Evolutionary conservation across 1,140 invertebrate genomes (phyloP).

Genomic region (Episyrphus balteatus): DNA sequence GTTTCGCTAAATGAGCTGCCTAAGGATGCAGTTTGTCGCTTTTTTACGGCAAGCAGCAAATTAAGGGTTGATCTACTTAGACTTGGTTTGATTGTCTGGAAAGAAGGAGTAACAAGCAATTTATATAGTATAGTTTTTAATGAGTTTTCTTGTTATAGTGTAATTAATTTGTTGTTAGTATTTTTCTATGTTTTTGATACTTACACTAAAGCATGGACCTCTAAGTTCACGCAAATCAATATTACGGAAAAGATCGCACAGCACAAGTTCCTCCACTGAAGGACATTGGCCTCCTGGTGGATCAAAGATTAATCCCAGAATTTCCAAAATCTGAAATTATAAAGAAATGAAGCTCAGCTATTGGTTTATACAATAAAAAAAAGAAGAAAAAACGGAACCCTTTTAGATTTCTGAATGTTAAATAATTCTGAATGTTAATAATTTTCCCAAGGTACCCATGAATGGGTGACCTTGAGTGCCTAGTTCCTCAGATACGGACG

Average conservation of each 20-base stretch:
- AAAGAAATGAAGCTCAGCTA: neutral
- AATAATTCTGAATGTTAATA: constrained; percentile 15
- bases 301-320: constrained; percentile 72
- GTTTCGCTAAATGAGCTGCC: constrained; percentile 34
- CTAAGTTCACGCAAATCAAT: constrained; percentile 79
- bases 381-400: neutral
- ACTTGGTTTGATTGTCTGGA: constrained; percentile 36
- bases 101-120: neutral
- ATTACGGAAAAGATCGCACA: constrained; percentile 74
- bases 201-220: constrained; percentile 47
- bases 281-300: constrained; percentile 51
- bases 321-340: constrained; percentile 54
- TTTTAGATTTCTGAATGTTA: neutral
- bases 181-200: constrained; percentile 8
- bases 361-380: neutral
- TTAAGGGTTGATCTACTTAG: constrained; percentile 34
- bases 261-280: constrained; percentile 62
- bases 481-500: too few relatives aligned
- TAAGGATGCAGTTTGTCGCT: constrained; percentile 33
- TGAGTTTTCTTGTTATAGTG: neutral
- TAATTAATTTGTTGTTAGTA: neutral
- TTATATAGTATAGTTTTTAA: neutral
- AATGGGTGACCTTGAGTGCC: neutral
- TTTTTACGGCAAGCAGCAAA: constrained; percentile 33
- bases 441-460: neutral